Percentiles rank a stretch among this genome's conserved stretches.
phyloP scores from a whole-genome alignment of 2,888 invertebrate species.

The Phyllotreta cruciferae region DNA sequence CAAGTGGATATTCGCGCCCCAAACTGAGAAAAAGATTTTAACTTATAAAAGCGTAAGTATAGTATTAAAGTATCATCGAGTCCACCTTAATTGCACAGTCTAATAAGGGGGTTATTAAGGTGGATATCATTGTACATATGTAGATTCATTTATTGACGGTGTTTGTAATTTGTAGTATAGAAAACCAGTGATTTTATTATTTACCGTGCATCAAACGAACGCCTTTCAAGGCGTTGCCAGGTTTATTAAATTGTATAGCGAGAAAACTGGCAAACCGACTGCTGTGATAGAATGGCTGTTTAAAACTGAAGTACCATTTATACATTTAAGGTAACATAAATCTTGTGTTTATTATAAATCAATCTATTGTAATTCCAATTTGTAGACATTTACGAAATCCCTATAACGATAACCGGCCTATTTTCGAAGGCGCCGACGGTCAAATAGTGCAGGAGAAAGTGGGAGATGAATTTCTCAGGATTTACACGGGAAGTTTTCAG shows the following conservation, averaged over 20 bases:
- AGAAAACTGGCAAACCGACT: constrained; percentile 11
- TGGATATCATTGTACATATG: too few species aligned
- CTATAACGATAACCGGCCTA: constrained; percentile 2
- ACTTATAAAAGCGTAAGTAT: constrained; percentile 65
- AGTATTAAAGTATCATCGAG: too few species aligned
- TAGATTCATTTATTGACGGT: background rate
- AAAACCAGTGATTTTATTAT: constrained; percentile 15
- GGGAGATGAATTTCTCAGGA: constrained; percentile 14
- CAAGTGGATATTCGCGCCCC: constrained; percentile 67
- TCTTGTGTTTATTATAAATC: too few species aligned
- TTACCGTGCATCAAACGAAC: constrained; percentile 12
- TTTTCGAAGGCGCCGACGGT: constrained; percentile 16
- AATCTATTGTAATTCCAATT: background rate
- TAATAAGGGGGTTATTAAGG: too few species aligned
- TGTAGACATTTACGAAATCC: constrained; percentile 19
- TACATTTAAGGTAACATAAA: constrained; percentile 20
- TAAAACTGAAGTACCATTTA: constrained; percentile 10
- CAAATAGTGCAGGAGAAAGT: constrained; percentile 9
- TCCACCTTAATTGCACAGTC: too few species aligned
- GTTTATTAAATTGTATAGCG: constrained; percentile 5
- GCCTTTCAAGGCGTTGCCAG: constrained; percentile 19
- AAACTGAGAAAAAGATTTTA: constrained; percentile 68
- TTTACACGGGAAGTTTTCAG: constrained; percentile 2
- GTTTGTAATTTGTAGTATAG: constrained; percentile 12
- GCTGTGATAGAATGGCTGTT: constrained; percentile 21